Evolutionary conservation across 2,888 invertebrate genomes (phyloP).

Genomic region (Dryocosmus kuriphilus): DNA sequence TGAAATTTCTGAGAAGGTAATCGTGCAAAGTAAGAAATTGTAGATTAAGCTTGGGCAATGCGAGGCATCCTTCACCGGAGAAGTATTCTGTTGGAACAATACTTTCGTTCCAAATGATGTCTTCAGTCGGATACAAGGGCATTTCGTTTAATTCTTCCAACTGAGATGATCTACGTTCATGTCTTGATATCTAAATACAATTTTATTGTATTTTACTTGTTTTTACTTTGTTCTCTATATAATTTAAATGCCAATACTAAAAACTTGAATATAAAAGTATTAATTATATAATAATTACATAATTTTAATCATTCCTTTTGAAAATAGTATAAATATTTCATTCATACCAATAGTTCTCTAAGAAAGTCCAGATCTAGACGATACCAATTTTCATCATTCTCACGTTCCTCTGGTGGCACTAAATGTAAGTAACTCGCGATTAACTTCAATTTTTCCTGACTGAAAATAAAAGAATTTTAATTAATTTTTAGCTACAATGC

Average conservation of each 20-base stretch:
- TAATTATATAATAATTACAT: not conserved
- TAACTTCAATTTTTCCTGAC: conserved; percentile 88
- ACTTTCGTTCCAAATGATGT: conserved; percentile 99
- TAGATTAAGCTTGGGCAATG: conserved; percentile 97
- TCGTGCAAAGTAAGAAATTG: conserved; percentile 99
- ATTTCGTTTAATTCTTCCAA: conserved; percentile 96
- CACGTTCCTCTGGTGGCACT: conserved; percentile 87
- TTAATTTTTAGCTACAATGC: not conserved
- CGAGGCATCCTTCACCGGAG: conserved; percentile 96
- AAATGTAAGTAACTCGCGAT: conserved; percentile 93
- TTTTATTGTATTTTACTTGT: not conserved
- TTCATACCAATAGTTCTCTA: conserved; percentile 88
- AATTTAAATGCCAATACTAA: not conserved
- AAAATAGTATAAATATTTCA: conserved; percentile 17
- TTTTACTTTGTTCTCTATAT: not conserved
- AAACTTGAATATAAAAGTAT: not conserved
- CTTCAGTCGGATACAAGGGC: conserved; percentile 99
- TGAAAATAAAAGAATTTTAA: conserved; percentile 72
- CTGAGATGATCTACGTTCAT: conserved; percentile 94
- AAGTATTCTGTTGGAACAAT: conserved; percentile 98
- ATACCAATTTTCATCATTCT: conserved; percentile 86
- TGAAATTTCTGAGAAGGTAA: conserved; percentile 97
- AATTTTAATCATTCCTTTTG: not conserved
- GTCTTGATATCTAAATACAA: conserved; percentile 84
- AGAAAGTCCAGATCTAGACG: conserved; percentile 90